These are phyloP conservation scores for Sphaerophoria taeniata DNA, from an alignment of 2,888 invertebrate genomes.

Conservation along the genomic window DNA sequence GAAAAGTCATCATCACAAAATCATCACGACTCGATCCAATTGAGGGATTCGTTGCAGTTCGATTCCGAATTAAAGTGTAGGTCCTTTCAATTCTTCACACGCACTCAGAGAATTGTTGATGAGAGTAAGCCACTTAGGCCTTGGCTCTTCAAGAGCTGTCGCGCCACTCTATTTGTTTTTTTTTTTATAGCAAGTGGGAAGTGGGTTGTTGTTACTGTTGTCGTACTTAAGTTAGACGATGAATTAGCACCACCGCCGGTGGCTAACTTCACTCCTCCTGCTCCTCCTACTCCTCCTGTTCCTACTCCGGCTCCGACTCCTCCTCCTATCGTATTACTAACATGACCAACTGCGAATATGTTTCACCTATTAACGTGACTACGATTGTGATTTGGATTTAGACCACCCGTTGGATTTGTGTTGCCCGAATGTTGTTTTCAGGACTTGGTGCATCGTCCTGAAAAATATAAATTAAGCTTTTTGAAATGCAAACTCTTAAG, in stretches of 20 bases:
- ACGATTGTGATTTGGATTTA: conserved; percentile 82
- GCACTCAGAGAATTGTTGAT: too few relatives aligned
- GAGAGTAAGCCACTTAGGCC: too few relatives aligned
- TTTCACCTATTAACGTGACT: conserved; percentile 83
- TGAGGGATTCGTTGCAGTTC: conserved; percentile 87
- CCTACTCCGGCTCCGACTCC: conserved; percentile 67
- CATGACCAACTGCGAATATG: conserved; percentile 78
- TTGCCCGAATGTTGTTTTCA: conserved; percentile 75
- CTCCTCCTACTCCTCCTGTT: too few relatives aligned
- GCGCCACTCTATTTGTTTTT: too few relatives aligned
- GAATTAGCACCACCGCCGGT: conserved; percentile 57
- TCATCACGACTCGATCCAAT: conserved; percentile 88
- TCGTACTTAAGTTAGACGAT: conserved; percentile 74
- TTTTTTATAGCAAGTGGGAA: too few relatives aligned
- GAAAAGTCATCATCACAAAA: conserved; percentile 90
- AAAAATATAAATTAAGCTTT: too few relatives aligned
- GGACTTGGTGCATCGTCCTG: too few relatives aligned
- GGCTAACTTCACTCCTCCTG: conserved; percentile 70
- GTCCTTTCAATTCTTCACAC: too few relatives aligned
- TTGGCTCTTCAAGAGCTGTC: too few relatives aligned
- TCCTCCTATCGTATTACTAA: conserved; percentile 73
- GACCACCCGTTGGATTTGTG: conserved; percentile 78
- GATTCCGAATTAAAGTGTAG: conserved; percentile 87
- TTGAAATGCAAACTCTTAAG: too few relatives aligned
- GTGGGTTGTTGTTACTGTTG: conserved; percentile 74